Evolutionary conservation across 2,888 invertebrate species (phyloP).

Genomic region (Poecilobothrus nobilitatus): DNA sequence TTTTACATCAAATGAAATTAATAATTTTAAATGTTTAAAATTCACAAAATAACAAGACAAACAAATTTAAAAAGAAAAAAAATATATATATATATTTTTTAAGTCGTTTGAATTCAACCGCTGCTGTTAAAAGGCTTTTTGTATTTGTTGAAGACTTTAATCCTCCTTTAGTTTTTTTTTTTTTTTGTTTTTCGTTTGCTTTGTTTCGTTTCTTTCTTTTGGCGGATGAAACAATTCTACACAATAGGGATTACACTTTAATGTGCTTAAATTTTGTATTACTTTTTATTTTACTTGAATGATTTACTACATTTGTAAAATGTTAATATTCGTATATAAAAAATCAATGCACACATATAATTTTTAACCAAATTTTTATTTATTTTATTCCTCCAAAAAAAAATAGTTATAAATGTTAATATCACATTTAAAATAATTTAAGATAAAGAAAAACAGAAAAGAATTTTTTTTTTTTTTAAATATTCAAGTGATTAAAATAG

Average conservation of each 20-base stretch:
- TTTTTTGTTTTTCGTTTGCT: background rate
- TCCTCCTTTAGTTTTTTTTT: background rate
- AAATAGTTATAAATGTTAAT: background rate
- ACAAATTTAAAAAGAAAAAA: background rate
- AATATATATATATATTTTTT: background rate
- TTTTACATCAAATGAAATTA: too few species aligned
- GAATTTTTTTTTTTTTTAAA: too few species aligned
- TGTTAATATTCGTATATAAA: too few species aligned
- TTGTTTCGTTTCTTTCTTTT: too few species aligned
- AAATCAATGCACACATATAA: too few species aligned
- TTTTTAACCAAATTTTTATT: background rate
- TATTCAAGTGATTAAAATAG: too few species aligned
- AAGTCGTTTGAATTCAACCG: conserved; percentile 3
- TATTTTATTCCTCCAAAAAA: too few species aligned
- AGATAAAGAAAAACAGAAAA: too few species aligned
- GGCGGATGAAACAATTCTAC: background rate
- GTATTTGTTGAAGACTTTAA: conserved; percentile 6
- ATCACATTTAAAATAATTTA: background rate
- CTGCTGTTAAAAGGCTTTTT: conserved; percentile 6
- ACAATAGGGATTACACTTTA: background rate
- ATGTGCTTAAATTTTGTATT: background rate
- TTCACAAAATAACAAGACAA: too few species aligned
- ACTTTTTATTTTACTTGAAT: background rate
- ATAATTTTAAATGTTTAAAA: too few species aligned
- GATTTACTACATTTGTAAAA: background rate